Conservation (phyloP, 2,797 vertebrate species). For the Poeciliopsis infans region DNA sequence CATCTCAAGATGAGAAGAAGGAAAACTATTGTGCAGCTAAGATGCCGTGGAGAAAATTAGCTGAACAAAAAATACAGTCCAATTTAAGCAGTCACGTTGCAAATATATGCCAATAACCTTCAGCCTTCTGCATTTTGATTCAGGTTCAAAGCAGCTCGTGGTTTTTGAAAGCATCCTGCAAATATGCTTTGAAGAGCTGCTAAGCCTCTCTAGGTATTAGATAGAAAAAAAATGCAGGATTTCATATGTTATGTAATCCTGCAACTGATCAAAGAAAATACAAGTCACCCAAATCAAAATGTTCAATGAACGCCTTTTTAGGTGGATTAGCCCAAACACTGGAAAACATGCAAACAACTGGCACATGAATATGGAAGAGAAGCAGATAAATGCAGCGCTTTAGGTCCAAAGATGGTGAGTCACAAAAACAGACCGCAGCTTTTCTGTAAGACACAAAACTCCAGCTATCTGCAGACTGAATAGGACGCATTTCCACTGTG, state of each 20-base stretch:
- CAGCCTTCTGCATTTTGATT: not conserved
- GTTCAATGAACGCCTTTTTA: slow-evolving; percentile 27
- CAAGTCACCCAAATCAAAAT: slow-evolving; percentile 46
- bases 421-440: not conserved
- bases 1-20: not conserved
- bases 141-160: slow-evolving; percentile 24
- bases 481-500: not conserved
- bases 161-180: not conserved
- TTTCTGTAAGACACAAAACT: slow-evolving; percentile 3
- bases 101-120: not conserved
- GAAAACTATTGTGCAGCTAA: not conserved
- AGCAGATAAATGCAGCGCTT: slow-evolving; percentile 23
- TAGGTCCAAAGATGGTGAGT: slow-evolving; percentile 1
- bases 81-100: not conserved
- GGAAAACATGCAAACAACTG: slow-evolving; percentile 21
- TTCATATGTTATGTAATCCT: slow-evolving; percentile 55
- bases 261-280: slow-evolving; percentile 52
- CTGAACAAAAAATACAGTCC: not conserved
- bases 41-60: not conserved
- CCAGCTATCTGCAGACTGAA: not conserved
- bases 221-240: slow-evolving; percentile 29
- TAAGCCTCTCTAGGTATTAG: slow-evolving; percentile 59
- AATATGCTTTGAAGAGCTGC: slow-evolving; percentile 49
- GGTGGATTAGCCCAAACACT: slow-evolving; percentile 30
- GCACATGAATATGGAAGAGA: slow-evolving; percentile 2